Conservation (phyloP, 2,888 invertebrate genomes). For the Seira musarum region DNA sequence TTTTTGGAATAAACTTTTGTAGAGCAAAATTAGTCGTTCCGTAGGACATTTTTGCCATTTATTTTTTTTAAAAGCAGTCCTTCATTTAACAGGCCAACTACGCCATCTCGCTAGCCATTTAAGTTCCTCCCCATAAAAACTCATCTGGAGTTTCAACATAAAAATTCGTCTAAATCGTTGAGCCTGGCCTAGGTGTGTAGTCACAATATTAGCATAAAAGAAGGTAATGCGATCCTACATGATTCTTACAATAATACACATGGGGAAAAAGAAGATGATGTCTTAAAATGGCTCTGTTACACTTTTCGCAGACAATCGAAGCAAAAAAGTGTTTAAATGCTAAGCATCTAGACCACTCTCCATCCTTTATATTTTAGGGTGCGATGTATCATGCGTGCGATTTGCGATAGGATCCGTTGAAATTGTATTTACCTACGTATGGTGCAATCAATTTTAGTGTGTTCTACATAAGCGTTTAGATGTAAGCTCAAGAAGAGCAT, state of each 20-base stretch:
- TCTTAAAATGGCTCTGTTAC: not conserved
- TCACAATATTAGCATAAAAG: no score
- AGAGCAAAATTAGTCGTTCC: no score
- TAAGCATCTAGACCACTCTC: not conserved
- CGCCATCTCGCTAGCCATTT: no score
- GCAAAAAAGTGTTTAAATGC: not conserved
- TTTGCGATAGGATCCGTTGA: not conserved
- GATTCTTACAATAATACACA: not conserved
- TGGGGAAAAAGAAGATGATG: slow-evolving; percentile 38
- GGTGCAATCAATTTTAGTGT: not conserved
- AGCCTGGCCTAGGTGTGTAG: no score
- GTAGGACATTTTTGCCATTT: no score
- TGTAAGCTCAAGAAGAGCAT: slow-evolving; percentile 25
- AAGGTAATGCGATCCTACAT: no score
- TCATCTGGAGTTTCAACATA: slow-evolving; percentile 54
- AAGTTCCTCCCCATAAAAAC: no score
- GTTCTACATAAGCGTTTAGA: slow-evolving; percentile 36
- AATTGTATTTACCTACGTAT: not conserved
- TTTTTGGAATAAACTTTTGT: slow-evolving; percentile 8
- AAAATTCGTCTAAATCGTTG: not conserved
- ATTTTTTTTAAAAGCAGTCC: no score
- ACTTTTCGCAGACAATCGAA: not conserved
- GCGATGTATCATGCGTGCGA: not conserved
- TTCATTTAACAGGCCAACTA: no score
- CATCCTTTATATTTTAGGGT: slow-evolving; percentile 25